phyloP scores from a whole-genome alignment of 1,140 invertebrate genomes.

The Aricia agestis region DNA sequence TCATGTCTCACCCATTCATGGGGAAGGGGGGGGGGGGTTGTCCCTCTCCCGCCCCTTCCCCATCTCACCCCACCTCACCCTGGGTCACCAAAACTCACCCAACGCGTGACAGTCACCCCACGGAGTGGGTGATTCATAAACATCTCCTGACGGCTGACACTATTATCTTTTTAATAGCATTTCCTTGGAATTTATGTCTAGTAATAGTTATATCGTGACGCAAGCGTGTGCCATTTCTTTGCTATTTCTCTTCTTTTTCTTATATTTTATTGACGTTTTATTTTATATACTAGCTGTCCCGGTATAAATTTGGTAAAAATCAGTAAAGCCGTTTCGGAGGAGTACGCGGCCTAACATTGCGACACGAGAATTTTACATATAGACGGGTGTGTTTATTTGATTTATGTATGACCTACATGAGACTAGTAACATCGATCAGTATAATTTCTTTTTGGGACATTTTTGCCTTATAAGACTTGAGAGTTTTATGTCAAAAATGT shows the following conservation, averaged over 20 bases:
- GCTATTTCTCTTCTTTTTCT: neutral
- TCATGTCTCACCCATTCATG: slow-evolving; percentile 6
- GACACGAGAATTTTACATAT: too few relatives aligned
- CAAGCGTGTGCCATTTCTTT: neutral
- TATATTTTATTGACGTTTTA: too few relatives aligned
- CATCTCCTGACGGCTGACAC: slow-evolving; percentile 3
- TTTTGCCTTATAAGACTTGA: neutral
- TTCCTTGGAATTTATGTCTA: slow-evolving; percentile 1
- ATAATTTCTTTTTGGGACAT: too few relatives aligned
- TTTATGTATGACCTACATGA: neutral
- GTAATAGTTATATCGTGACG: neutral
- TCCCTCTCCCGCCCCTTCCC: neutral
- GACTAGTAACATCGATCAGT: neutral
- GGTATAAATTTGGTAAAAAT: too few relatives aligned
- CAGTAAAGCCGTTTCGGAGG: too few relatives aligned
- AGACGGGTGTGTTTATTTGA: neutral
- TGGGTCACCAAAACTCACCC: neutral
- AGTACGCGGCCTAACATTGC: too few relatives aligned
- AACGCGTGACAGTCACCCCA: neutral
- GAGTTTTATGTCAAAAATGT: neutral
- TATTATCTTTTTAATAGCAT: slow-evolving; percentile 11
- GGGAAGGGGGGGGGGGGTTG: too few relatives aligned
- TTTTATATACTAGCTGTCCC: too few relatives aligned
- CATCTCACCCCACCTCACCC: neutral
- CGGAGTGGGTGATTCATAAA: slow-evolving; percentile 24